Evolutionary conservation across 2,113 vertebrate genomes (phyloP).

Genomic region (Catharus fuscescens): DNA sequence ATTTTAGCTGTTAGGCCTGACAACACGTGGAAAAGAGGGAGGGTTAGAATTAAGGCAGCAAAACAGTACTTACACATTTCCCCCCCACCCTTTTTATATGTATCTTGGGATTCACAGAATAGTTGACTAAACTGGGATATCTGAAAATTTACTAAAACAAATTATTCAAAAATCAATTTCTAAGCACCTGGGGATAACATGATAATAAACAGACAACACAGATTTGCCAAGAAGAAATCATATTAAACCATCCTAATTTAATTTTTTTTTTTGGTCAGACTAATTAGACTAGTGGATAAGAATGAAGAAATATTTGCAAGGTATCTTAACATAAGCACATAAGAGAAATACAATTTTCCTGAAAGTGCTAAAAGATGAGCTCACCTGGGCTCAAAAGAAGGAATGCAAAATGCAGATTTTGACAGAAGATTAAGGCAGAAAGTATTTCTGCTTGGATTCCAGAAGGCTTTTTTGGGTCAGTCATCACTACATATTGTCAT

Average conservation of each 20-base stretch:
- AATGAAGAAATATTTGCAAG: background rate
- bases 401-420: background rate
- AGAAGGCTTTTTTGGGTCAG: background rate
- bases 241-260: background rate
- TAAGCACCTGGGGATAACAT: background rate
- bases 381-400: background rate
- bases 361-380: background rate
- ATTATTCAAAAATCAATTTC: slow-evolving; percentile 25
- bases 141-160: background rate
- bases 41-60: background rate
- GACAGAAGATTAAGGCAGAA: background rate
- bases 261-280: background rate
- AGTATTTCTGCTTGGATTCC: background rate
- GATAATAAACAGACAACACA: slow-evolving; percentile 19
- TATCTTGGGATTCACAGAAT: background rate
- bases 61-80: background rate
- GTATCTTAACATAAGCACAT: background rate
- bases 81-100: background rate
- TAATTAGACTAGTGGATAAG: background rate
- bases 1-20: background rate
- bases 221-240: slow-evolving; percentile 26
- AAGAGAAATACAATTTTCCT: background rate
- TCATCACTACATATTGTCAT: background rate
- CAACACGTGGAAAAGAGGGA: background rate
- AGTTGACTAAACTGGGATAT: background rate